Conservation (phyloP, 2,113 vertebrate species). For the Tenrec ecaudatus region DNA sequence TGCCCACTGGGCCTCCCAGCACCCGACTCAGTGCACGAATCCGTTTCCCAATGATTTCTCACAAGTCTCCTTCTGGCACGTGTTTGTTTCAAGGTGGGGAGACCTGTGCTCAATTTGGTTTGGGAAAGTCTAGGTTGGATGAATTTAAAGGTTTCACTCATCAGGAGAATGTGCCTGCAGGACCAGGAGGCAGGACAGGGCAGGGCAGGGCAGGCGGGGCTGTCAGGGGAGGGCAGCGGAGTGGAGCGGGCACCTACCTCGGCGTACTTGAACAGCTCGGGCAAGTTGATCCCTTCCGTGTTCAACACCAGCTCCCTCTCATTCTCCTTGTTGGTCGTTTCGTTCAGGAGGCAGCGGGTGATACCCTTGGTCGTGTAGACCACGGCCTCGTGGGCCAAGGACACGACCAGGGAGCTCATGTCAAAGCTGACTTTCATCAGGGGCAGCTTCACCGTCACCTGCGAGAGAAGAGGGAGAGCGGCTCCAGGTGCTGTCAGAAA, state of each 20-base stretch:
- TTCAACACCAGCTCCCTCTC: conserved; percentile 90
- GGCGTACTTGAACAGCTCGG: conserved; percentile 92
- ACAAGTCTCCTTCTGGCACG: not conserved
- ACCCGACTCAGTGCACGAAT: not conserved
- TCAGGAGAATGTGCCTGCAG: accelerated
- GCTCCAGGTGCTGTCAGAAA: too few relatives aligned
- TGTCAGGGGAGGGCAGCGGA: not conserved
- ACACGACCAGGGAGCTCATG: conserved; percentile 90
- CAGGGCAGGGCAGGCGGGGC: not conserved
- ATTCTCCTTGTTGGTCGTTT: conserved; percentile 86
- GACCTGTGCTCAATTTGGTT: not conserved
- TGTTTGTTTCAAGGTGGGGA: not conserved
- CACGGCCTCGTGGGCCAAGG: conserved; percentile 89
- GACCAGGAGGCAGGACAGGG: not conserved
- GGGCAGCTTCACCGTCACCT: conserved; percentile 92
- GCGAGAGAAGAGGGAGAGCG: not conserved
- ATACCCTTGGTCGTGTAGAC: conserved; percentile 94
- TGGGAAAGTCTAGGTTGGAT: not conserved
- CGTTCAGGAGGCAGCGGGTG: conserved; percentile 93
- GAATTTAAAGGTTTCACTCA: not conserved
- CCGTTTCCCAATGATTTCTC: not conserved
- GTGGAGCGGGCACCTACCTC: conserved; percentile 85
- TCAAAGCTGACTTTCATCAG: conserved; percentile 94
- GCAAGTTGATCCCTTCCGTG: conserved; percentile 97
- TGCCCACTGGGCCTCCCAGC: not conserved